Base-by-base conservation (phyloP, 2,797 vertebrate species). In the Diplodus sargus region DNA sequence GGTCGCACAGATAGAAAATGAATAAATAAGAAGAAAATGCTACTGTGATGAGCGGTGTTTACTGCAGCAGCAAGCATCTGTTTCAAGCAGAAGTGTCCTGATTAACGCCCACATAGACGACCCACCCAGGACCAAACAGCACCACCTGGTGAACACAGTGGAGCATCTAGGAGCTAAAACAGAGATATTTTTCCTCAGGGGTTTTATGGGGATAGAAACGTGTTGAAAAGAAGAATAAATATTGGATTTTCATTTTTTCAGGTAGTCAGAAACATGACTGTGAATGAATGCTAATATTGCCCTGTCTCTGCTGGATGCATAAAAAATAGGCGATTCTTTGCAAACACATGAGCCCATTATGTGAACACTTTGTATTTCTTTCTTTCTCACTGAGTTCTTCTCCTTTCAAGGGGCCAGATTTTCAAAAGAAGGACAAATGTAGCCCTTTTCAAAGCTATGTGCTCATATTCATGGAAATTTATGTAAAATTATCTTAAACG, bases 91-190 rank as follows among this genome's bases (percentile, higher is more conserved):
- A 48, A n/a, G 25, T 6, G 0, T 0, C 53, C 62, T 58, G 30
- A 62, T 57, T 28, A 42, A 25, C 28, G 15, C 11, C 10, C 13
- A 18, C 22, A 45, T 45, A 16, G 14, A 17, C 30, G 12, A 14
- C 6, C 20, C 14, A 0, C 12, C 54, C 17, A 39, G 49, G 11
- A 54, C 25, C 22, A 49, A 61, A 43, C 18, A 56, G 22, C 62
- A 30, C 42, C 12, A 25, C 12, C 70, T 2, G 22, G 16, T 7
- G 18, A 56, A 56, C 5, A 10, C 9, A 30, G 20, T 22, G 11
- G 12, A 76, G 57, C 57, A 76, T 68, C 3, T 30, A 65, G 22
- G 22, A 49, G 43, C 43, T 64, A 61, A 63, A 60, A 30, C 4
- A 0, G 1, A 4, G 5, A 57, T 49, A 17, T 43, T 76, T 66